phyloP scores from a whole-genome alignment of 2,113 vertebrate species.

The Gobiocypris rarus region DNA sequence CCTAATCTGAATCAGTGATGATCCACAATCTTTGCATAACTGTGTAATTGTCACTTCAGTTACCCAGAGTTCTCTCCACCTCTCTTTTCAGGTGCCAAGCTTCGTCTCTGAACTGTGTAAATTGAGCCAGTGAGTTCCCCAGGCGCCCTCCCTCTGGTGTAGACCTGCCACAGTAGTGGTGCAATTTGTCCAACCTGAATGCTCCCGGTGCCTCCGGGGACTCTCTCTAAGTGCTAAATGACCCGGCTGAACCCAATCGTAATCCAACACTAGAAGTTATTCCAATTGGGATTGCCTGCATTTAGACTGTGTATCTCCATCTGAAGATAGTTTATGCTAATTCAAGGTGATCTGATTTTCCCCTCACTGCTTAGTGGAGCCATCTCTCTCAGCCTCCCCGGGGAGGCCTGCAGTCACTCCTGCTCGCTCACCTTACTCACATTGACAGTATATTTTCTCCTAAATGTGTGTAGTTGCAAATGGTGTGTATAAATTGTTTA shows the following conservation, averaged over 20 bases:
- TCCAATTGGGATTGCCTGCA: slow-evolving; percentile 68
- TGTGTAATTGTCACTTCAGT: slow-evolving; percentile 69
- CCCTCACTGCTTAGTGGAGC: slow-evolving; percentile 69
- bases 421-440: slow-evolving; percentile 22
- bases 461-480: neutral
- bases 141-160: slow-evolving; percentile 58
- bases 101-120: slow-evolving; percentile 70
- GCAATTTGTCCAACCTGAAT: slow-evolving; percentile 77
- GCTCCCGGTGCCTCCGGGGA: slow-evolving; percentile 72
- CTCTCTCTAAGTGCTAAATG: slow-evolving; percentile 76
- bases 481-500: neutral
- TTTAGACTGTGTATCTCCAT: slow-evolving; percentile 67
- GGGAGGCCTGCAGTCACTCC: slow-evolving; percentile 68
- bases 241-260: slow-evolving; percentile 74
- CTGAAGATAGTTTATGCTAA: slow-evolving; percentile 78
- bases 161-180: slow-evolving; percentile 69
- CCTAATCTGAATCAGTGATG: slow-evolving; percentile 26
- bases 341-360: slow-evolving; percentile 78
- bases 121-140: slow-evolving; percentile 71
- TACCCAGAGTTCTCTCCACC: slow-evolving; percentile 43
- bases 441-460: neutral
- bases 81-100: slow-evolving; percentile 56
- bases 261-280: slow-evolving; percentile 71
- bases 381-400: slow-evolving; percentile 57
- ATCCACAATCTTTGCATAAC: slow-evolving; percentile 58